phyloP scores from a whole-genome alignment of 2,113 vertebrate genomes.

The Corythaixoides concolor region DNA sequence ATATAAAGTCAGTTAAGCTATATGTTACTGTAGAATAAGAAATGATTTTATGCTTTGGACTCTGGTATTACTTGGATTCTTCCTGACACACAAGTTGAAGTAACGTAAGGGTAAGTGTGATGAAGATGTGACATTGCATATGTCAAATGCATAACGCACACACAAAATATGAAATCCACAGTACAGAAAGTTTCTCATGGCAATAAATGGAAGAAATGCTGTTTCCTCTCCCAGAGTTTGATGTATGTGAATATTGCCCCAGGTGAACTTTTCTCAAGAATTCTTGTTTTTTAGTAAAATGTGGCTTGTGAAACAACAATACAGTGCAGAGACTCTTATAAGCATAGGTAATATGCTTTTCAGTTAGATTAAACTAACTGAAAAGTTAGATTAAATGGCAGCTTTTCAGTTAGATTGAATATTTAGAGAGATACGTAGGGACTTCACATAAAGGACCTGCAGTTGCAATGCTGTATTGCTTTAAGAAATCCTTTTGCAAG shows the following conservation, averaged over 20 bases:
- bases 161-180: not conserved
- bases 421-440: accelerated
- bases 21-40: not conserved
- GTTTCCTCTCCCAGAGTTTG: not conserved
- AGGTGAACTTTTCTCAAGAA: not conserved
- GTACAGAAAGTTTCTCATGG: not conserved
- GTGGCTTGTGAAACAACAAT: not conserved
- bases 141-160: not conserved
- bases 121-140: not conserved
- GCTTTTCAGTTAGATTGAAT: too few species aligned
- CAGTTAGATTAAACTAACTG: not conserved
- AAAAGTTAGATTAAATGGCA: not conserved
- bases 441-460: not conserved
- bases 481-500: not conserved
- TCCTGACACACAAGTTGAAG: not conserved
- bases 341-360: not conserved
- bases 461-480: not conserved
- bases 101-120: not conserved
- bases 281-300: not conserved
- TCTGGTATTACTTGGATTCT: not conserved
- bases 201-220: not conserved
- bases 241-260: accelerated
- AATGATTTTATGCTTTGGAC: not conserved
- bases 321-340: not conserved
- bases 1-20: not conserved